Evolutionary conservation across 2,113 vertebrate genomes (phyloP).

Genomic region (Camelus bactrianus): DNA sequence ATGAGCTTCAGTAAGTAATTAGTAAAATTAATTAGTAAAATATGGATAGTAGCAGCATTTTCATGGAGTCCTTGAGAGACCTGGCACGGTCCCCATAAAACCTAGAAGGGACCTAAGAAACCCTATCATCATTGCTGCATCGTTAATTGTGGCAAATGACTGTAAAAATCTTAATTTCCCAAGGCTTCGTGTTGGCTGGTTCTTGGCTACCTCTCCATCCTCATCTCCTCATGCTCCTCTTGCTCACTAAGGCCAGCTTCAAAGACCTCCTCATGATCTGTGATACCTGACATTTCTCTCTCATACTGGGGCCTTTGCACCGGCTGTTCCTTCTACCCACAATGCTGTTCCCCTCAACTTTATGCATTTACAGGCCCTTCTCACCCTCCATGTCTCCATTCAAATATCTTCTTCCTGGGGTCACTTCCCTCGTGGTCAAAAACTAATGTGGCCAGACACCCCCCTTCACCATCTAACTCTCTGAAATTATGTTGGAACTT

Average conservation of each 20-base stretch:
- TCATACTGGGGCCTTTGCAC: rapidly evolving
- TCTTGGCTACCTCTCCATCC: too few relatives aligned
- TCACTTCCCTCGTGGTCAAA: neutral
- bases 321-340: neutral
- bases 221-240: neutral
- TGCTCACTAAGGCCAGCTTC: neutral
- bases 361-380: neutral
- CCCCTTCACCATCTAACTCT: too few relatives aligned
- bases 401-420: neutral
- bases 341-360: neutral
- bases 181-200: neutral
- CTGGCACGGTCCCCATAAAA: neutral
- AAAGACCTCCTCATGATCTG: neutral
- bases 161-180: neutral
- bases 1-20: too few relatives aligned
- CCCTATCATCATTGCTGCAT: rapidly evolving
- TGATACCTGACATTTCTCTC: too few relatives aligned
- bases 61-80: too few relatives aligned
- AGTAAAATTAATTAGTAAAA: too few relatives aligned
- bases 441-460: neutral
- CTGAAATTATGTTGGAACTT: neutral
- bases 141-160: rapidly evolving
- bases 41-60: too few relatives aligned
- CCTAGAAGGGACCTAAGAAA: too few relatives aligned
- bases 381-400: neutral